Evolutionary conservation across 2,113 vertebrate species (phyloP).

Genomic region (Charadrius vociferus): DNA sequence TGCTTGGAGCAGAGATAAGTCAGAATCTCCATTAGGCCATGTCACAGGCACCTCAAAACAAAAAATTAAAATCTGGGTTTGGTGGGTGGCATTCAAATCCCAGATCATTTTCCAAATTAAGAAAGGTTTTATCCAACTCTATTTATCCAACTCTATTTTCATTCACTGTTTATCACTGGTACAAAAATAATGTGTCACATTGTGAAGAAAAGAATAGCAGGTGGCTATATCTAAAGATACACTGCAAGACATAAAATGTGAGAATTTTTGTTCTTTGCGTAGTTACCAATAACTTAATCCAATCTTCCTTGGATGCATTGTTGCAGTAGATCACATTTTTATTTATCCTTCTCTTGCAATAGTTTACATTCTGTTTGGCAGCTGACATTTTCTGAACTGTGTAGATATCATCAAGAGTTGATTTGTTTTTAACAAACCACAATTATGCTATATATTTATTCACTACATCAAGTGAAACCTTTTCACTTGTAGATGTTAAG

Average conservation of each 20-base stretch:
- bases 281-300: not conserved
- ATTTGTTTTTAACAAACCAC: not conserved
- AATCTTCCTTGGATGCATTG: not conserved
- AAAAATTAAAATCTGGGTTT: not conserved
- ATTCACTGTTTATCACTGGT: not conserved
- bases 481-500: not conserved
- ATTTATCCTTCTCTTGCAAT: not conserved
- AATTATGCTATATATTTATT: not conserved
- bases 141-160: not conserved
- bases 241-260: not conserved
- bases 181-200: not conserved
- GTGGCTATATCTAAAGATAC: not conserved
- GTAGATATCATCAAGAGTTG: not conserved
- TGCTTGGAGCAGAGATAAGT: not conserved
- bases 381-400: not conserved
- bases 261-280: not conserved
- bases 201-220: not conserved
- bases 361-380: not conserved
- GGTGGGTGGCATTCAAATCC: not conserved
- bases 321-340: not conserved
- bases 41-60: not conserved
- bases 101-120: not conserved
- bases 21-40: not conserved
- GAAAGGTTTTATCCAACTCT: not conserved
- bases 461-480: not conserved